phyloP scores from a whole-genome alignment of 2,797 vertebrate genomes.

The Enteromius anoplus region DNA sequence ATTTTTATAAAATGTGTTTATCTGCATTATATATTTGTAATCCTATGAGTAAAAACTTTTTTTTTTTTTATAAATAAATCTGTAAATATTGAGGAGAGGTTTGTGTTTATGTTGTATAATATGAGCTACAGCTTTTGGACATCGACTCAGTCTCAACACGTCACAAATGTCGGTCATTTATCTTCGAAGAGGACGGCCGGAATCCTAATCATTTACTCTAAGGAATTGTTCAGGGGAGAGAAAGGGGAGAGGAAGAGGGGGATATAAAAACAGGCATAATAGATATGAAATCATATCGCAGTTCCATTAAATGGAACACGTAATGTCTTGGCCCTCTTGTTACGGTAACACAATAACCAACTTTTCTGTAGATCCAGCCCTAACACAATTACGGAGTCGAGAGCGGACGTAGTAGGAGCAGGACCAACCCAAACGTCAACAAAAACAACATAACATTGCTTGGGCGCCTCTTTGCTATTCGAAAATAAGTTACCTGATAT shows the following conservation, averaged over 20 bases:
- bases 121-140: conserved; percentile 71
- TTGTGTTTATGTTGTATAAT: conserved; percentile 55
- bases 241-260: conserved; percentile 54
- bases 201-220: conserved; percentile 93
- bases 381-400: conserved; percentile 71
- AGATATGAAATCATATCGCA: conserved; percentile 86
- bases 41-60: not conserved
- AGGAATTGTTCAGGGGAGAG: conserved; percentile 82
- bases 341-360: conserved; percentile 80
- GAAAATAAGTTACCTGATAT: conserved; percentile 39
- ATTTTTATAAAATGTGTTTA: conserved; percentile 16
- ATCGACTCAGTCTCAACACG: conserved; percentile 83
- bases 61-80: not conserved
- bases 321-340: conserved; percentile 78
- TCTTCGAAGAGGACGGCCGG: conserved; percentile 86
- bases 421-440: conserved; percentile 67
- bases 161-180: conserved; percentile 93
- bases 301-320: conserved; percentile 82
- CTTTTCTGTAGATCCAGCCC: conserved; percentile 75
- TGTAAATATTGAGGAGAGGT: conserved; percentile 25
- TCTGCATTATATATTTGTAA: not conserved
- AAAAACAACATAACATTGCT: conserved; percentile 63
- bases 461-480: conserved; percentile 44
- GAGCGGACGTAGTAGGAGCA: conserved; percentile 55
- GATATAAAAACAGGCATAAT: conserved; percentile 78